Evolutionary conservation across 2,888 invertebrate genomes (phyloP), one percentile per base, ranked within the genome.

Genomic region (Agrotis exclamationis): DNA sequence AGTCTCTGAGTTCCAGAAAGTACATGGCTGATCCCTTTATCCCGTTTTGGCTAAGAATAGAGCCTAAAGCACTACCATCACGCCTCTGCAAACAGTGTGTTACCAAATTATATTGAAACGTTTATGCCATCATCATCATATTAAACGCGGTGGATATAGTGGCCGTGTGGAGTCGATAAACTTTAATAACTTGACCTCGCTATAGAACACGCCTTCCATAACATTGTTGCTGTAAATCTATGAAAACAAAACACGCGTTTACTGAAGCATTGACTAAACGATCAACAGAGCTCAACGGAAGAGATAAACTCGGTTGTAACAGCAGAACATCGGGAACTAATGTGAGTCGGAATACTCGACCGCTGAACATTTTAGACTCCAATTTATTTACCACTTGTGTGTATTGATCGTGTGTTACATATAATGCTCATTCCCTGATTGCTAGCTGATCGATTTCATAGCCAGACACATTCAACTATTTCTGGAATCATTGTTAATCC

Each of bases 391-490:
- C 24, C 39, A 53, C 60, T 47, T 50, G 24, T 44, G 56, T 58
- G 11, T 59, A 57, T 68, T 70, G 63, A 39, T 39, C 28, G 47
- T 56, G 53, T 18, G 57, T 44, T 63, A 63, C 45, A 59, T 70
- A 53, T 48, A 72, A 50, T 50, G 22, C 20, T 66, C 51, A 70
- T 59, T 63, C 63, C 24, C 18, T 50, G 47, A 63, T 71, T 62
- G 68, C 76, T 69, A 47, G 11, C 66, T 64, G 76, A 85, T 86
- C 85, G 68, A 85, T 83, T 82, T 82, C 78, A 72, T 69, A 59
- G 58, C 60, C 77, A 75, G 80, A 79, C 78, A 80, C 76, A 82
- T 82, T 74, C 60, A 76, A 78, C 82, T 85, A 86, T 85, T 86
- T 80, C 76, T 82, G 79, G 84, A 73, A 57, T 66, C 69, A 69